Evolutionary conservation across 2,797 vertebrate species (phyloP).

Genomic region (Chlorospingus flavigularis): DNA sequence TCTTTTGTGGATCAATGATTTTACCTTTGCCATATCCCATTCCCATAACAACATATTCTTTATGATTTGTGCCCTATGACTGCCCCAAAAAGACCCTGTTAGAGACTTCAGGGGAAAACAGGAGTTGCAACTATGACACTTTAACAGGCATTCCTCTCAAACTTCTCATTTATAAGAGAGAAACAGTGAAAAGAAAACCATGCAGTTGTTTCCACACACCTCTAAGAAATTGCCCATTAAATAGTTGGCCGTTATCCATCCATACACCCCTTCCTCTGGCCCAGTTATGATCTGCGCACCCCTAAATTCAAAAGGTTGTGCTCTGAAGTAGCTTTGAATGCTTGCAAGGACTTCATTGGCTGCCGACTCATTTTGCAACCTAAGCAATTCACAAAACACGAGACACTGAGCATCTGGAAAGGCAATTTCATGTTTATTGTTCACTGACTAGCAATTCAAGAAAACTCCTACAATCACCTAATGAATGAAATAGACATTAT

Average conservation of each 20-base stretch:
- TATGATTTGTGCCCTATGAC: background rate
- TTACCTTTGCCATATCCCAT: background rate
- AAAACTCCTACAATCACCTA: background rate
- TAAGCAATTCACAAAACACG: slow-evolving; percentile 77
- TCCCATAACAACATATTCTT: background rate
- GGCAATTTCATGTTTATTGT: background rate
- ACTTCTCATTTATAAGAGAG: background rate
- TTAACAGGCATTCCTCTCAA: background rate
- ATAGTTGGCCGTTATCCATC: slow-evolving; percentile 98
- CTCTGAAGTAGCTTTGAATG: slow-evolving; percentile 83
- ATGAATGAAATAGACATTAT: background rate
- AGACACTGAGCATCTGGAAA: slow-evolving; percentile 65
- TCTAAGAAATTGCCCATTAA: slow-evolving; percentile 92
- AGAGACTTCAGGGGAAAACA: background rate
- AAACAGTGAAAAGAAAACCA: slow-evolving; percentile 63
- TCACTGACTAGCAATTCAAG: background rate
- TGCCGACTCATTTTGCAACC: slow-evolving; percentile 80
- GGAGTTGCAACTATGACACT: background rate
- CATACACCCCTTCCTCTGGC: slow-evolving; percentile 92
- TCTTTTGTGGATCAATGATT: background rate
- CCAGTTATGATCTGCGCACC: slow-evolving; percentile 91
- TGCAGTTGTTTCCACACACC: slow-evolving; percentile 81
- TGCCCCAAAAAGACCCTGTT: background rate
- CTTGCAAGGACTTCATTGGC: slow-evolving; percentile 80
- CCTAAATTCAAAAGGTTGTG: slow-evolving; percentile 88